Evolutionary conservation across 1,140 invertebrate genomes (phyloP).

Genomic region (Copidosoma floridanum): DNA sequence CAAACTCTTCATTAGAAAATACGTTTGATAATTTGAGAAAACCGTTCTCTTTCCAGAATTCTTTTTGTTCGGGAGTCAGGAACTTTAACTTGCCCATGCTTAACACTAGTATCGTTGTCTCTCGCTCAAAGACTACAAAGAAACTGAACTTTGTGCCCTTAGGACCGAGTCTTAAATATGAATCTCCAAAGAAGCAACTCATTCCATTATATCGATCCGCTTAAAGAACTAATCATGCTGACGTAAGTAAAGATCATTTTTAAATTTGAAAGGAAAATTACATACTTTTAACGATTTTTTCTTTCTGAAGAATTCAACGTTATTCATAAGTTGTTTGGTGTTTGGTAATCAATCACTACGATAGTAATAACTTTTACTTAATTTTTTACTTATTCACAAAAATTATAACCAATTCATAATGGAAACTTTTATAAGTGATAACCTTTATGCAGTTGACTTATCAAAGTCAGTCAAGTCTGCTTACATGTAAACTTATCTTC

Average conservation of each 20-base stretch:
- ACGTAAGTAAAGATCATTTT: neutral
- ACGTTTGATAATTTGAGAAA: slow-evolving; percentile 55
- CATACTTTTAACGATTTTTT: neutral
- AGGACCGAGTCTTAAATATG: neutral
- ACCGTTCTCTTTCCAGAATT: slow-evolving; percentile 58
- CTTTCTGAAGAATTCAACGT: too few relatives aligned
- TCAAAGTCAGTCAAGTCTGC: neutral
- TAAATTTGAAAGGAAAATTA: neutral
- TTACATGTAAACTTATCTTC: neutral
- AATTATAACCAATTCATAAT: too few relatives aligned
- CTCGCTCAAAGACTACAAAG: neutral
- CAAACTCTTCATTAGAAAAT: slow-evolving; percentile 50
- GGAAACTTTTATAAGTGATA: slow-evolving; percentile 28
- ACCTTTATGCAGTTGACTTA: slow-evolving; percentile 5
- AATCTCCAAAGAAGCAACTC: neutral
- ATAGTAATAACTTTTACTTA: neutral
- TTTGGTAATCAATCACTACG: neutral
- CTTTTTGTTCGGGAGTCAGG: slow-evolving; percentile 51
- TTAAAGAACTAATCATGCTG: neutral
- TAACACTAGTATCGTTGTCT: neutral
- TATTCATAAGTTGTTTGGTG: neutral
- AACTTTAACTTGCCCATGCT: slow-evolving; percentile 43
- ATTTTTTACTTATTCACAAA: too few relatives aligned
- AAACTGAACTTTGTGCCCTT: neutral
- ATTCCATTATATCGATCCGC: neutral